Evolutionary conservation across 2,113 vertebrate species (phyloP).

Genomic region (Pithys albifrons): DNA sequence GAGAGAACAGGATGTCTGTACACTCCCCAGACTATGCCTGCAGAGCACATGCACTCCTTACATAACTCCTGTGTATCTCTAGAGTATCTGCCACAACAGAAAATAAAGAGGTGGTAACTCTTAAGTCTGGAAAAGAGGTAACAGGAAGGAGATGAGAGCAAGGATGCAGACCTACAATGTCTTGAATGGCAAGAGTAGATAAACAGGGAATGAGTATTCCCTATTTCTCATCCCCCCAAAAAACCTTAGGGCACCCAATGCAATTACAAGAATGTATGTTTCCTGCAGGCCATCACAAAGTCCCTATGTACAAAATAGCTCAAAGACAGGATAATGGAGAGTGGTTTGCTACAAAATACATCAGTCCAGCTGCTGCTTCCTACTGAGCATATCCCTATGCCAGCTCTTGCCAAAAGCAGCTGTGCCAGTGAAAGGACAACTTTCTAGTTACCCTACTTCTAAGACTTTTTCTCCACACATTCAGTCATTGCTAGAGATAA

Average conservation of each 20-base stretch:
- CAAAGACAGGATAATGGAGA: not conserved
- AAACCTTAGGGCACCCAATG: not conserved
- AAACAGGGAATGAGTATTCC: not conserved
- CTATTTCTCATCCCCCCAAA: not conserved
- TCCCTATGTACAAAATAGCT: not conserved
- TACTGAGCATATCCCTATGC: not conserved
- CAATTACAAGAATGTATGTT: not conserved
- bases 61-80: not conserved
- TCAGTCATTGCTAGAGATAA: not conserved
- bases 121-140: not conserved
- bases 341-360: not conserved
- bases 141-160: not conserved
- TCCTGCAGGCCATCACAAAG: not conserved
- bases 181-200: not conserved
- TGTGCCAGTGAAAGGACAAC: not conserved
- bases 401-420: not conserved
- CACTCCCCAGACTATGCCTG: rapidly evolving
- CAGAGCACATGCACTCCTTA: not conserved
- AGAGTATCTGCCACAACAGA: not conserved
- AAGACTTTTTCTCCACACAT: not conserved
- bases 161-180: not conserved
- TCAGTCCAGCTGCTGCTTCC: not conserved
- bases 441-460: not conserved
- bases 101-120: not conserved
- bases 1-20: rapidly evolving